Evolutionary conservation across 2,113 vertebrate genomes (phyloP).

Genomic region (Oplegnathus fasciatus): DNA sequence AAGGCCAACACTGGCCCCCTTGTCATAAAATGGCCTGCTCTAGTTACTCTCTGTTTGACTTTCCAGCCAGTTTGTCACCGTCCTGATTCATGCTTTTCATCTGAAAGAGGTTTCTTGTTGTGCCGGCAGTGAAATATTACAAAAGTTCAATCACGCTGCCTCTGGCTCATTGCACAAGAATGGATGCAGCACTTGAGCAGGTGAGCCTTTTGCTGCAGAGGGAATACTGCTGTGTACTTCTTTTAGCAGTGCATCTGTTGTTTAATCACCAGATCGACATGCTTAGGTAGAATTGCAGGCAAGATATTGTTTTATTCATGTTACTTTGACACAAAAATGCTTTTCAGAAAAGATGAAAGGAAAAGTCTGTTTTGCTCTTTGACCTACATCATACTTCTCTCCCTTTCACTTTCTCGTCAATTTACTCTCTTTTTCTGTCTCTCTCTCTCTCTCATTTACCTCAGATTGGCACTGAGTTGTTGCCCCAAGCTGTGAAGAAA

Average conservation of each 20-base stretch:
- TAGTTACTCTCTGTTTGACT: conserved; percentile 80
- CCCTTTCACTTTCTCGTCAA: background rate
- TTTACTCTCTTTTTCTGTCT: background rate
- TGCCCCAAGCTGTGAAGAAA: conserved; percentile 15
- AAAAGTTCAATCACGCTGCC: conserved; percentile 74
- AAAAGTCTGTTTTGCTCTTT: conserved; percentile 21
- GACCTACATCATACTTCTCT: conserved; percentile 35
- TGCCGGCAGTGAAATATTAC: conserved; percentile 76
- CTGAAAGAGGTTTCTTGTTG: conserved; percentile 79
- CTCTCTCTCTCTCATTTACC: background rate
- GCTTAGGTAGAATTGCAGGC: background rate
- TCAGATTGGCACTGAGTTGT: background rate
- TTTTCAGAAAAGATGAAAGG: conserved; percentile 9
- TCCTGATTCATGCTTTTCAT: conserved; percentile 76
- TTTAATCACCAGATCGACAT: background rate
- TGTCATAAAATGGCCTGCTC: conserved; percentile 75
- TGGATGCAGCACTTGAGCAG: conserved; percentile 56
- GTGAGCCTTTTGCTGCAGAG: conserved; percentile 45
- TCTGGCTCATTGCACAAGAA: conserved; percentile 72
- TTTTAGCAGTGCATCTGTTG: conserved; percentile 3
- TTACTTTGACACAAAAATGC: background rate
- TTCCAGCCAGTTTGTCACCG: conserved; percentile 82
- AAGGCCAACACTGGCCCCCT: conserved; percentile 73
- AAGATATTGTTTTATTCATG: conserved; percentile 2
- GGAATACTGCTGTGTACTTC: background rate